phyloP scores from a whole-genome alignment of 1,140 invertebrate species.

The Zaprionus capensis region DNA sequence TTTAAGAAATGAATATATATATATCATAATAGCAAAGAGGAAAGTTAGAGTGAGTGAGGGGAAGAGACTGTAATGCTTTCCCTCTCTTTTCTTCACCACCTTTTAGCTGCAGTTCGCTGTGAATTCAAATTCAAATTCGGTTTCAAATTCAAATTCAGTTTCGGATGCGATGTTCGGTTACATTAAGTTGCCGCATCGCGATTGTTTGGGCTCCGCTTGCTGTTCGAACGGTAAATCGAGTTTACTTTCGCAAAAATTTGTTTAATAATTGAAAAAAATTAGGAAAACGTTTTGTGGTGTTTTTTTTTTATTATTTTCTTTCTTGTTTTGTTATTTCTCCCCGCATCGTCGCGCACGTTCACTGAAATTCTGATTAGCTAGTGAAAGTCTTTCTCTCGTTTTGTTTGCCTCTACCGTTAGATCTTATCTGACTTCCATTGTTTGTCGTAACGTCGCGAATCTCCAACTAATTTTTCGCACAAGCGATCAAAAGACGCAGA shows the following conservation, averaged over 20 bases:
- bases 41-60: not conserved
- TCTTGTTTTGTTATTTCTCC: not conserved
- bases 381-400: slow-evolving; percentile 66
- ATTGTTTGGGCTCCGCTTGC: slow-evolving; percentile 2
- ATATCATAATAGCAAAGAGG: not conserved
- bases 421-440: slow-evolving; percentile 40
- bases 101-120: slow-evolving; percentile 17
- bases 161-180: not conserved
- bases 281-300: slow-evolving; percentile 33
- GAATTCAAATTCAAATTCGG: slow-evolving; percentile 7
- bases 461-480: slow-evolving; percentile 24
- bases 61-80: not conserved
- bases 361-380: slow-evolving; percentile 75
- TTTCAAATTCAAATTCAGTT: slow-evolving; percentile 4
- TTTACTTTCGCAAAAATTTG: slow-evolving; percentile 80
- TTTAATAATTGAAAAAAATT: slow-evolving; percentile 71
- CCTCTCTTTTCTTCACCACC: not conserved
- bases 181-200: not conserved
- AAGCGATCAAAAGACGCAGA: not conserved
- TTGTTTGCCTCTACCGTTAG: slow-evolving; percentile 40
- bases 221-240: slow-evolving; percentile 52
- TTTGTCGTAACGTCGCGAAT: slow-evolving; percentile 32
- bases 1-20: no score
- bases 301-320: slow-evolving; percentile 33
- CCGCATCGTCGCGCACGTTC: slow-evolving; percentile 34